Evolutionary conservation across 2,888 invertebrate genomes (phyloP).

Genomic region (Sinopyrophorus schimmeli): DNA sequence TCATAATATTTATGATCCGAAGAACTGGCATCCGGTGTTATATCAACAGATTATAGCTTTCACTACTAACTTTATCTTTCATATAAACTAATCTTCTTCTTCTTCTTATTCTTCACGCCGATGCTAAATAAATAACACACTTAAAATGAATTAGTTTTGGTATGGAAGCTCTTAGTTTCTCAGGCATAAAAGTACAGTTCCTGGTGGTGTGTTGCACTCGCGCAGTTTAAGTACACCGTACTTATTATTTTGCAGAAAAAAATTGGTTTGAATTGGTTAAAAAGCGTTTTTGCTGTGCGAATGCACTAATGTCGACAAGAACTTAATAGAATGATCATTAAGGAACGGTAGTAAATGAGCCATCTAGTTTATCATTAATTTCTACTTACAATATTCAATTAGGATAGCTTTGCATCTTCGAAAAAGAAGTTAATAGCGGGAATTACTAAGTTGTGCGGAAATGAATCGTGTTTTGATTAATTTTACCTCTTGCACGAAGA

Average conservation of each 20-base stretch:
- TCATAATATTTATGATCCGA: constrained; percentile 14
- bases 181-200: not conserved
- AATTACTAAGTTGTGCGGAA: constrained; percentile 25
- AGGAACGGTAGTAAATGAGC: constrained; percentile 5
- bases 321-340: constrained; percentile 5
- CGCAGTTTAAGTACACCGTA: not conserved
- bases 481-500: no score
- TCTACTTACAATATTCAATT: constrained; percentile 14
- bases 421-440: constrained; percentile 17
- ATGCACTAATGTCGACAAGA: not conserved
- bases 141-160: no score
- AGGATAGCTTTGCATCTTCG: constrained; percentile 5
- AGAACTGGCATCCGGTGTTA: constrained; percentile 5
- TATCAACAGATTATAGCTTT: constrained; percentile 14
- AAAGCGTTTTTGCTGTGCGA: not conserved
- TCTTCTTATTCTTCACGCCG: no score
- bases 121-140: no score
- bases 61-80: no score
- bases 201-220: not conserved
- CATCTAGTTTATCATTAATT: constrained; percentile 11
- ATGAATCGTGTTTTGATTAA: no score
- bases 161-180: no score
- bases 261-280: no score
- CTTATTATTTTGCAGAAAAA: no score
- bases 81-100: no score